Evolutionary conservation across 2,113 vertebrate species (phyloP).

Genomic region (Symphodus melops): DNA sequence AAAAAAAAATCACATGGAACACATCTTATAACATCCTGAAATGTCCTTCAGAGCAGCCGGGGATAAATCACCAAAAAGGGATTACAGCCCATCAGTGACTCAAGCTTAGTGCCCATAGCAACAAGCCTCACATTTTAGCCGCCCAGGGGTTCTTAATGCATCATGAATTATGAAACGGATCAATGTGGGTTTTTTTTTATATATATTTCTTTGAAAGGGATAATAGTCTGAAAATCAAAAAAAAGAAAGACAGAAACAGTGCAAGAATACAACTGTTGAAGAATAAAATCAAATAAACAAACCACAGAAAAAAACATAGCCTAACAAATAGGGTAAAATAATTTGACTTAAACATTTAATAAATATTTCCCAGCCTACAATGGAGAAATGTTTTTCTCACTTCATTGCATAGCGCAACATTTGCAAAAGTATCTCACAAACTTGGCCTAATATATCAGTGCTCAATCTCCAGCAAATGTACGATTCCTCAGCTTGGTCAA

Average conservation of each 20-base stretch:
- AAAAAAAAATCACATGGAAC: constrained; percentile 8
- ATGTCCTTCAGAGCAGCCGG: constrained; percentile 32
- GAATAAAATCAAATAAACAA: neutral
- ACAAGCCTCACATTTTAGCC: neutral
- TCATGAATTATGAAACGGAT: constrained; percentile 15
- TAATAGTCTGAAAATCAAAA: neutral
- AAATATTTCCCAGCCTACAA: too few relatives aligned
- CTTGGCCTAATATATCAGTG: neutral
- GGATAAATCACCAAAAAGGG: constrained; percentile 31
- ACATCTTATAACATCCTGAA: constrained; percentile 27
- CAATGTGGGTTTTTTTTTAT: neutral
- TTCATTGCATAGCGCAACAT: neutral
- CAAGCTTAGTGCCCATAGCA: constrained; percentile 28
- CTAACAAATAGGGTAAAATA: too few relatives aligned
- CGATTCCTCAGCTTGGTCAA: neutral
- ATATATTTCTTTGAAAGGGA: neutral
- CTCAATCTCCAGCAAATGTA: neutral
- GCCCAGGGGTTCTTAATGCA: constrained; percentile 4
- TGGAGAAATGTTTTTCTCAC: neutral
- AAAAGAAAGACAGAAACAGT: neutral
- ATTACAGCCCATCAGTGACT: constrained; percentile 47
- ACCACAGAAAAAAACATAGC: neutral
- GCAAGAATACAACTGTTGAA: neutral
- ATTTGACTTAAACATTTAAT: neutral
- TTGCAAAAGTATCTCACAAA: constrained; percentile 1